These are phyloP conservation scores for Mesoclemmys tuberculata DNA, from an alignment of 2,113 vertebrate species.

Conservation along the genomic window DNA sequence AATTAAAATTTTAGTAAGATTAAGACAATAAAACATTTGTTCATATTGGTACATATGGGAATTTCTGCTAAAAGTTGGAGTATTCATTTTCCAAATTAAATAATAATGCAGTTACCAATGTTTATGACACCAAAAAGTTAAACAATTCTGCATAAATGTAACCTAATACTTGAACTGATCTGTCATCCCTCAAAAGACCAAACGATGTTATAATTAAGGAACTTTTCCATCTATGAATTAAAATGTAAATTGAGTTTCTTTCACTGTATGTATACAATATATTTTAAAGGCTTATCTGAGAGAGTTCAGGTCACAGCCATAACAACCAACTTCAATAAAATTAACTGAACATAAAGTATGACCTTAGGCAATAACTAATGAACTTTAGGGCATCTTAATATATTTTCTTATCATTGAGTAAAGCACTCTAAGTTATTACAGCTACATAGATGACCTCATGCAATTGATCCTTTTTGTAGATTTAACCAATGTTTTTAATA, in stretches of 20 bases:
- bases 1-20: constrained; percentile 10
- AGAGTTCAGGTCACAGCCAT: constrained; percentile 54
- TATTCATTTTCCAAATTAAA: not conserved
- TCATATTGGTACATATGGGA: not conserved
- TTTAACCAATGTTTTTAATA: constrained; percentile 57
- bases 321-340: constrained; percentile 65
- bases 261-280: not conserved
- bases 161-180: not conserved
- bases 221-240: constrained; percentile 17
- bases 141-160: not conserved
- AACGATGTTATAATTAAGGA: constrained; percentile 30
- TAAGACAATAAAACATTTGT: not conserved
- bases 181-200: not conserved
- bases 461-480: constrained; percentile 64
- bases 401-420: constrained; percentile 73
- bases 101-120: not conserved
- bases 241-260: constrained; percentile 51
- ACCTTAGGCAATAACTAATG: constrained; percentile 85
- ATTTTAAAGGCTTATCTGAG: constrained; percentile 48
- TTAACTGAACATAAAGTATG: constrained; percentile 74
- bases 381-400: constrained; percentile 81
- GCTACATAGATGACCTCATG: constrained; percentile 74
- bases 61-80: constrained; percentile 8
- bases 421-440: constrained; percentile 82
- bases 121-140: not conserved